Conservation (phyloP, 2,113 vertebrate species). For the Tetrao urogallus region DNA sequence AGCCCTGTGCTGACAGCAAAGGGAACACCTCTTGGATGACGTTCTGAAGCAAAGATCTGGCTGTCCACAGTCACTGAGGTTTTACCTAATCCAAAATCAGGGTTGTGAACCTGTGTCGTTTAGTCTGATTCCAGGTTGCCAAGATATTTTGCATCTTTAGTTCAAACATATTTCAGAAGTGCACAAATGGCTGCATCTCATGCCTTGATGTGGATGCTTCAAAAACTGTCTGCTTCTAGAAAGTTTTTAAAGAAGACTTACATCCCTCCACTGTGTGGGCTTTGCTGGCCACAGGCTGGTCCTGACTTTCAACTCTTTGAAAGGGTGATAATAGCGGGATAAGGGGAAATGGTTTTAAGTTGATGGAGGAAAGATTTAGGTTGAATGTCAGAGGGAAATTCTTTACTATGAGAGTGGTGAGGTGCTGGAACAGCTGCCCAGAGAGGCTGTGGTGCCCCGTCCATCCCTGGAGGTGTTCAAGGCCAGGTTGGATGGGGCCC, state of each 20-base stretch:
- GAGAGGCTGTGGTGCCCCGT: too few relatives aligned
- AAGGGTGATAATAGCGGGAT: too few relatives aligned
- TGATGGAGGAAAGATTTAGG: too few relatives aligned
- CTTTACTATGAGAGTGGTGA: too few relatives aligned
- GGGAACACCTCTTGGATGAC: neutral
- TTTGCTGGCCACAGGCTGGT: neutral
- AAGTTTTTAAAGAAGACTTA: neutral
- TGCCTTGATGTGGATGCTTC: neutral
- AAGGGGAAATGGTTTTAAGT: too few relatives aligned
- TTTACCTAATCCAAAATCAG: fast-evolving
- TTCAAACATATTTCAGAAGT: neutral
- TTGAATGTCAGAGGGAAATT: too few relatives aligned
- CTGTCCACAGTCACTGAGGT: neutral
- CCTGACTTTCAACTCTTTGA: neutral
- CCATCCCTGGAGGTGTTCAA: too few relatives aligned
- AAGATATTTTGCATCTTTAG: neutral
- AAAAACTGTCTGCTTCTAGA: neutral
- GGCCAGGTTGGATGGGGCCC: too few relatives aligned
- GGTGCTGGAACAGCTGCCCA: too few relatives aligned
- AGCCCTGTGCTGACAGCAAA: neutral
- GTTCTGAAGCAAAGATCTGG: neutral
- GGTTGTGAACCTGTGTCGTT: neutral
- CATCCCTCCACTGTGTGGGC: fast-evolving
- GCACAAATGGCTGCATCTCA: fast-evolving
- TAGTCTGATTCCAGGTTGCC: neutral